Evolutionary conservation across 2,888 invertebrate genomes (phyloP).

Genomic region (Nomada ruficornis): DNA sequence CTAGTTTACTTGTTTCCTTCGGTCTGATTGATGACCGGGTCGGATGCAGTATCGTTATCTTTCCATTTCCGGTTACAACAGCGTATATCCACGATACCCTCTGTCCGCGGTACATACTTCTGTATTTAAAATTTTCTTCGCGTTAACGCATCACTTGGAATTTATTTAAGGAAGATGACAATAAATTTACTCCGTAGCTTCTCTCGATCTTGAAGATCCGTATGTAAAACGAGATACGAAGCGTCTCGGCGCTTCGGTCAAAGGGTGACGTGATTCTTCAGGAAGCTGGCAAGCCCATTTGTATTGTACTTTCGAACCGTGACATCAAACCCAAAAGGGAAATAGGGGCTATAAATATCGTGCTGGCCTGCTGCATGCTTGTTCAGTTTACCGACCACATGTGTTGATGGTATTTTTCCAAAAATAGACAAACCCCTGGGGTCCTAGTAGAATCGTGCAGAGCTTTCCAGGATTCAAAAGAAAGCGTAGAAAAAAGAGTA

Average conservation of each 20-base stretch:
- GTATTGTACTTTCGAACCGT: constrained; percentile 16
- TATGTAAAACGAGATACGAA: neutral
- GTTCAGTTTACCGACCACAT: constrained; percentile 1
- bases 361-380: neutral
- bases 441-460: neutral
- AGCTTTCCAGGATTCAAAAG: too few species aligned
- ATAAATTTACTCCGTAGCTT: too few species aligned
- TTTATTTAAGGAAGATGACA: too few species aligned
- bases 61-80: constrained; percentile 53
- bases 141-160: neutral
- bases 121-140: neutral
- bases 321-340: constrained; percentile 46
- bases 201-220: too few species aligned
- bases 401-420: constrained; percentile 29
- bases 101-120: neutral
- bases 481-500: too few species aligned
- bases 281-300: constrained; percentile 9
- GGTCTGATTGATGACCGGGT: constrained; percentile 31
- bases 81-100: neutral
- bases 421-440: constrained; percentile 33
- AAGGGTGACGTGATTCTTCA: constrained; percentile 32
- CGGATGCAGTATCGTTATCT: constrained; percentile 47
- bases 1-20: constrained; percentile 10
- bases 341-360: neutral
- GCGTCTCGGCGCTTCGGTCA: neutral